Percentiles rank a stretch among this genome's conserved stretches.
phyloP scores from a whole-genome alignment of 2,797 vertebrate species.

The Thamnophis elegans region DNA sequence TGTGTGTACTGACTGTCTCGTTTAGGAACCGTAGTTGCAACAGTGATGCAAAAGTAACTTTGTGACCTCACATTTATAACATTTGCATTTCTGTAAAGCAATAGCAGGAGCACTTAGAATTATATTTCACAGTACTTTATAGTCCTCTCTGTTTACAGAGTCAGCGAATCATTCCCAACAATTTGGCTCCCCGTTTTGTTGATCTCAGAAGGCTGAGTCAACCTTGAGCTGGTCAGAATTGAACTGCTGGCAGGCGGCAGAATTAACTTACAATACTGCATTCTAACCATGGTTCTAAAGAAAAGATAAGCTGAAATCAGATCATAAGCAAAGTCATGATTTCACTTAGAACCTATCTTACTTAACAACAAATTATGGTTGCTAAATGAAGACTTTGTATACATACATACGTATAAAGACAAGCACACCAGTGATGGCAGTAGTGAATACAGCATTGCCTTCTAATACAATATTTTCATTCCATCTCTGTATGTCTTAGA shows the following conservation, averaged over 20 bases:
- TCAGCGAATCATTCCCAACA: too few relatives aligned
- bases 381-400: neutral
- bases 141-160: too few relatives aligned
- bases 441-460: neutral
- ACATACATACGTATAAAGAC: neutral
- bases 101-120: too few relatives aligned
- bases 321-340: neutral
- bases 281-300: too few relatives aligned
- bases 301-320: neutral
- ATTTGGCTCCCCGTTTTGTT: too few relatives aligned
- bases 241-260: too few relatives aligned
- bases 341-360: neutral
- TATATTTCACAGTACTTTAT: too few relatives aligned
- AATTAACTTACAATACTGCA: too few relatives aligned
- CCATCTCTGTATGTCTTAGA: neutral
- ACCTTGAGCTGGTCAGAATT: too few relatives aligned
- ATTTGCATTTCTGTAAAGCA: neutral
- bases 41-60: neutral
- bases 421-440: neutral
- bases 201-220: too few relatives aligned
- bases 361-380: neutral
- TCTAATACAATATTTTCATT: neutral
- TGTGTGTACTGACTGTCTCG: neutral
- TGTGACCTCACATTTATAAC: neutral
- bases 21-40: neutral